Base-by-base conservation (phyloP, 2,888 invertebrate genomes). In the Cepaea hortensis region DNA sequence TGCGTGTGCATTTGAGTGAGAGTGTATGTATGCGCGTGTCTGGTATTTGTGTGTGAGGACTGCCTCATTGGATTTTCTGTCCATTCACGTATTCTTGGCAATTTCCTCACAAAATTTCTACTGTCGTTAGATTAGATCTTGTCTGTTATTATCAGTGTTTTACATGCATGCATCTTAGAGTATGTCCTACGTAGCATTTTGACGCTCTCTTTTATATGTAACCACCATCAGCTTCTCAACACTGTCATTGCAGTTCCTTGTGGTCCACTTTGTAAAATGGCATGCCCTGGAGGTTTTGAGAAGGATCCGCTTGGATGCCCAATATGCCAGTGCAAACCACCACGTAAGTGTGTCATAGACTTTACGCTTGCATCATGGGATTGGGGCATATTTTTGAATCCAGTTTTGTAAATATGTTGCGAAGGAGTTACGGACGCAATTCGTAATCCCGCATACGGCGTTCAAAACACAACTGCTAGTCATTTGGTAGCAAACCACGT, bases 221-320 rank as follows among this genome's bases (percentile, higher is more conserved):
- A 35, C 1, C 35, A 35, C 35, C 35, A 35, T 35, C 35, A 35
- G 35, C 35, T 20, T 72, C 3, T 11, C 35, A 72, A 11, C 7
- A 72, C n/a, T 72, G 35, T 35, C n/a, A 35, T 72, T 72, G 72
- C 72, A 72, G 72, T 72, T 72, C 35, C 72, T 5, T 72, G 72
- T 72, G 72, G 13, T 7, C 23, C 4, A 23, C 35, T 72, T 5
- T 72, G 72, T 35, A 72, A 23, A 20, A 72, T 13, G 35, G 35
- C 18, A n/a, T 70, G 70, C n/a, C 6, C 13, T 20, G 7, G 7
- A 20, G 70, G 13, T 70, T 70, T 70, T 18, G 6, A 20, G 70
- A 70, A 18, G n/a, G 70, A 70, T n/a, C 9, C 18, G 13, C 65
- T 15, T 65, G 18, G 18, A 15, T 65, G 18, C 18, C 9, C 18